Conservation (phyloP, 92 coral and sea anemone genomes). For the Muricea muricata region DNA sequence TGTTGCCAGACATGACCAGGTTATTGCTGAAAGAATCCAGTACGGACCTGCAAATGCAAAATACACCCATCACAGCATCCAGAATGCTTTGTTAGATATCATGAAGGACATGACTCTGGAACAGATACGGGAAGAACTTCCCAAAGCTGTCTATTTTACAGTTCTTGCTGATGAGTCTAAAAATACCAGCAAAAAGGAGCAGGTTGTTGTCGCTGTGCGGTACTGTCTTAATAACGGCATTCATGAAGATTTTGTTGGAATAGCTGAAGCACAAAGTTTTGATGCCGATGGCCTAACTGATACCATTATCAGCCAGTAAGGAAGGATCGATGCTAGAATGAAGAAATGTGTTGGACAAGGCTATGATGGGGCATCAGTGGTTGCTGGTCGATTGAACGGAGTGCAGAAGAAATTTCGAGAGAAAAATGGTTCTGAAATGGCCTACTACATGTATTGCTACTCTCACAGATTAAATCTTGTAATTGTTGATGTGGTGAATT, state of each 20-base stretch:
- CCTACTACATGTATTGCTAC: background rate
- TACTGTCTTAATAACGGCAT: too few species aligned
- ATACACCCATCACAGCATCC: conserved; percentile 14
- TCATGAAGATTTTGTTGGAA: too few species aligned
- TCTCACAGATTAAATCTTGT: background rate
- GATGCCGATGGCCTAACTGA: too few species aligned
- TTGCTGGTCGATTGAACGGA: too few species aligned
- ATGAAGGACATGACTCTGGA: too few species aligned
- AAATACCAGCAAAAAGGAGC: background rate
- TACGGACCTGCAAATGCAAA: conserved; percentile 10
- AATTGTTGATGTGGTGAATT: too few species aligned
- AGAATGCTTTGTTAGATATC: conserved; percentile 24
- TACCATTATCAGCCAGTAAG: too few species aligned
- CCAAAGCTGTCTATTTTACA: background rate
- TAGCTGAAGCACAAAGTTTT: too few species aligned
- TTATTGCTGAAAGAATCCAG: conserved; percentile 18
- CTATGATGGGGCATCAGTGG: conserved; percentile 10
- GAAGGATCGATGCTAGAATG: too few species aligned
- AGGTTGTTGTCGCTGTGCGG: background rate
- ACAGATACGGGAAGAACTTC: background rate
- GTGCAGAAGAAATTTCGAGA: background rate
- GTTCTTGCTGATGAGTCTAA: too few species aligned
- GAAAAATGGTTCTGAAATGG: conserved; percentile 1
- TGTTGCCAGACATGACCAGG: conserved; percentile 1
- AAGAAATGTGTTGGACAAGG: conserved; percentile 4